These are phyloP conservation scores for Sibirionetta formosa DNA, from an alignment of 2,797 vertebrate genomes.

Conservation along the genomic window DNA sequence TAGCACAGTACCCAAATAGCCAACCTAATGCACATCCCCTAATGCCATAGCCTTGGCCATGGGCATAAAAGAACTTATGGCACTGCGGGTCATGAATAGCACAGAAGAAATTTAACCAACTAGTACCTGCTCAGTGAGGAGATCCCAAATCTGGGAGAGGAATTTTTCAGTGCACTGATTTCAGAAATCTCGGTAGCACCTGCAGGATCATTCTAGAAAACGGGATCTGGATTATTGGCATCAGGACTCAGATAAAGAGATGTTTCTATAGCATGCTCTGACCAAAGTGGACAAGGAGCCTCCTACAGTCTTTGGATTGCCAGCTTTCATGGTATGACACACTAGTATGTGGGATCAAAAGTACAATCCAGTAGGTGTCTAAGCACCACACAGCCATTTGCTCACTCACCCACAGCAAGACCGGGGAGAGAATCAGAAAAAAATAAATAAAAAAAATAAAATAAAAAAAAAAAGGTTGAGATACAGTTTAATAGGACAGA, in stretches of 20 bases:
- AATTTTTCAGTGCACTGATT: background rate
- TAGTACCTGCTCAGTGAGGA: background rate
- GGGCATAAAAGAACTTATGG: background rate
- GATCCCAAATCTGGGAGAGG: background rate
- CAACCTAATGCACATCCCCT: background rate
- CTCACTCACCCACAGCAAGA: too few species aligned
- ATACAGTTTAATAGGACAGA: too few species aligned
- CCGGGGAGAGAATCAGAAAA: too few species aligned
- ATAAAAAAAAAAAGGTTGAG: too few species aligned
- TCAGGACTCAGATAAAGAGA: background rate
- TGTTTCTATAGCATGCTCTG: fast-evolving
- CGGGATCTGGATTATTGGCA: background rate
- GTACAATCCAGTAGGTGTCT: too few species aligned
- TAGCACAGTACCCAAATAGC: background rate
- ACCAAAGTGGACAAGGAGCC: fast-evolving
- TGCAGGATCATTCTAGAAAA: background rate
- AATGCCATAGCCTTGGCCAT: background rate
- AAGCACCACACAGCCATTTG: too few species aligned
- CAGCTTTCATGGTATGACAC: background rate
- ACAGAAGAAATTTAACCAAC: background rate
- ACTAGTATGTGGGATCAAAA: background rate
- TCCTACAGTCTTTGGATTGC: background rate
- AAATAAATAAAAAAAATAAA: too few species aligned
- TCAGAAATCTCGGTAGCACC: background rate
- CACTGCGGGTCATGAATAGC: background rate